Conservation (phyloP, 2,113 vertebrate species). For the Larimichthys polyactis region DNA sequence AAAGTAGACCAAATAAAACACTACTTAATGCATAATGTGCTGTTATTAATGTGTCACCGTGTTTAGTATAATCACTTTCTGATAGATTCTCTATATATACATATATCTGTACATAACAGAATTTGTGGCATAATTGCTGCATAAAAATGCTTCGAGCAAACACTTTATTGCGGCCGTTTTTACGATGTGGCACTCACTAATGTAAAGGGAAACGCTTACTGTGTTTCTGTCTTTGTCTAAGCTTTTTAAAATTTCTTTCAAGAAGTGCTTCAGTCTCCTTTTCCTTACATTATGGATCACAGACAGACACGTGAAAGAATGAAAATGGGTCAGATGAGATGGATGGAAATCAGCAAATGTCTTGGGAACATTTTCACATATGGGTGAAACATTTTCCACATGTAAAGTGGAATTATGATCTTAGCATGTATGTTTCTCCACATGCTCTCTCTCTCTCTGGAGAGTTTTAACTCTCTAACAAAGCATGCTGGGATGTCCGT, state of each 20-base stretch:
- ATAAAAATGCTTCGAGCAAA: too few relatives aligned
- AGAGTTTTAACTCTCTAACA: not conserved
- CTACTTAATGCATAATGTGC: not conserved
- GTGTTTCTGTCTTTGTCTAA: not conserved
- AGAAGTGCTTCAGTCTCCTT: not conserved
- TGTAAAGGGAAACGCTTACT: not conserved
- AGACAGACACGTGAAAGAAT: not conserved
- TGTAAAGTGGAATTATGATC: not conserved
- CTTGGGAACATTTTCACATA: not conserved
- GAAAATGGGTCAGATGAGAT: not conserved
- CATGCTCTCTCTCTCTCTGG: not conserved
- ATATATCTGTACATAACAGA: too few relatives aligned
- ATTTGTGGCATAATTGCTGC: too few relatives aligned
- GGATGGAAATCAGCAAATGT: not conserved
- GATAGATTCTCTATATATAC: too few relatives aligned
- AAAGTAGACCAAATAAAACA: not conserved
- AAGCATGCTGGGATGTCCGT: not conserved
- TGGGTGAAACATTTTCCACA: not conserved
- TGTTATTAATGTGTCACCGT: too few relatives aligned
- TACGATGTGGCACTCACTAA: too few relatives aligned
- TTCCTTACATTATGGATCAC: not conserved
- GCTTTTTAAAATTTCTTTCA: not conserved
- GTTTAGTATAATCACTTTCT: too few relatives aligned
- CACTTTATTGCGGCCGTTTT: too few relatives aligned
- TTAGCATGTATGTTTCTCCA: not conserved